phyloP scores from a whole-genome alignment of 1,140 invertebrate species.

The Solenopsis fugax region DNA sequence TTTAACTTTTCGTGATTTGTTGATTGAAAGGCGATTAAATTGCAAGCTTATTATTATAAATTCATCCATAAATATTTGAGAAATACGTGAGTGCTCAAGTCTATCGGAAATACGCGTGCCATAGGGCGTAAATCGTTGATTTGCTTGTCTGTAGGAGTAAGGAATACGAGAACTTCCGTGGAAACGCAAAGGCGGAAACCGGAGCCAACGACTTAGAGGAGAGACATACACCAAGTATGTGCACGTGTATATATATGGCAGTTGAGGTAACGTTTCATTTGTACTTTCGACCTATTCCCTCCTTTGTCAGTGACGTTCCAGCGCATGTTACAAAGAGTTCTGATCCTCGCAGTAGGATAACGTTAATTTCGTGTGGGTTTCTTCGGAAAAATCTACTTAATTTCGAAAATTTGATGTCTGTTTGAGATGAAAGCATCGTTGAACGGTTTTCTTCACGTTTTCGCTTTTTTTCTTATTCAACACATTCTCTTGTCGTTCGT shows the following conservation, averaged over 20 bases:
- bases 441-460: slow-evolving; percentile 53
- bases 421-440: slow-evolving; percentile 81
- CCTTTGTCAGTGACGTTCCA: slow-evolving; percentile 44
- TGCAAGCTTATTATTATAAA: background rate
- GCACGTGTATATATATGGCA: slow-evolving; percentile 43
- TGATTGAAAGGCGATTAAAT: background rate
- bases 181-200: slow-evolving; percentile 59
- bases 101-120: background rate
- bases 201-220: slow-evolving; percentile 47
- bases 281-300: slow-evolving; percentile 65
- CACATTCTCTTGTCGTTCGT: slow-evolving; percentile 44
- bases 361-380: slow-evolving; percentile 82
- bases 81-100: background rate
- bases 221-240: slow-evolving; percentile 27
- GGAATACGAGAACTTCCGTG: slow-evolving; percentile 26
- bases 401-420: slow-evolving; percentile 85
- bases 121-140: background rate
- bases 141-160: background rate
- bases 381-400: slow-evolving; percentile 85
- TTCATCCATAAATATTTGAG: background rate
- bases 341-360: slow-evolving; percentile 65
- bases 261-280: slow-evolving; percentile 78
- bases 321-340: slow-evolving; percentile 76
- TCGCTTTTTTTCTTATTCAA: slow-evolving; percentile 16
- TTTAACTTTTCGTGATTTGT: background rate